Percentiles rank a stretch among this genome's conserved stretches.
These are phyloP conservation scores for Loripinus fragilis DNA, from an alignment of 2,888 invertebrate species.

Conservation along the genomic window DNA sequence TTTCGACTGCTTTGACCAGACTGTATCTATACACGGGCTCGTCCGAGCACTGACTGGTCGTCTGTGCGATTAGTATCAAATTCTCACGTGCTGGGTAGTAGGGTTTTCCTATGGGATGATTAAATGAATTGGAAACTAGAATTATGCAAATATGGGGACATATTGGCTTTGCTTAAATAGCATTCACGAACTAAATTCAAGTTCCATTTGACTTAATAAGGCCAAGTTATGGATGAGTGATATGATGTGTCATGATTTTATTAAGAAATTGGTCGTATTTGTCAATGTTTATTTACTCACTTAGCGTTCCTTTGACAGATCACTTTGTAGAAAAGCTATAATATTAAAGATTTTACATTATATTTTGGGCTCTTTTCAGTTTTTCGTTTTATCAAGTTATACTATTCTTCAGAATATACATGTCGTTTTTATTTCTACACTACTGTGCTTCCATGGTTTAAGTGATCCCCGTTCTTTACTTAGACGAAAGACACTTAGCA, in stretches of 20 bases:
- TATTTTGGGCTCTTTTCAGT: not conserved
- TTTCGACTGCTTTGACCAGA: too few species aligned
- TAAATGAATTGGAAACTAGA: conserved; percentile 2
- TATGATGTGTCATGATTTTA: conserved; percentile 19
- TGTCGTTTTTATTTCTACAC: too few species aligned
- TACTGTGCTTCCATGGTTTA: too few species aligned
- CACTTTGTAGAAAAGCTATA: not conserved
- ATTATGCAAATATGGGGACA: not conserved
- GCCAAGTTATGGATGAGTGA: conserved; percentile 20
- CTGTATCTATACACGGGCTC: too few species aligned
- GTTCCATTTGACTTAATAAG: conserved; percentile 1
- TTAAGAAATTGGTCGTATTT: conserved; percentile 14
- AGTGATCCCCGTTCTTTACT: too few species aligned
- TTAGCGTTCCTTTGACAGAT: conserved; percentile 1
- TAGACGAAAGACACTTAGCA: too few species aligned
- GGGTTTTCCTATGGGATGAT: not conserved
- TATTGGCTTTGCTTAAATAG: not conserved
- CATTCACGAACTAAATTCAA: not conserved
- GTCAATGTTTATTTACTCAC: conserved; percentile 8
- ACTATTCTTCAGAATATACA: too few species aligned
- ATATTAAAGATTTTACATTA: not conserved
- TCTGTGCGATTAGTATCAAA: too few species aligned
- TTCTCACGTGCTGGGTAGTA: too few species aligned
- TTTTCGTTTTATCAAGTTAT: too few species aligned
- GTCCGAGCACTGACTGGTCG: too few species aligned